Base-by-base conservation (phyloP, 2,797 vertebrate species). In the Labeo calbasu region DNA sequence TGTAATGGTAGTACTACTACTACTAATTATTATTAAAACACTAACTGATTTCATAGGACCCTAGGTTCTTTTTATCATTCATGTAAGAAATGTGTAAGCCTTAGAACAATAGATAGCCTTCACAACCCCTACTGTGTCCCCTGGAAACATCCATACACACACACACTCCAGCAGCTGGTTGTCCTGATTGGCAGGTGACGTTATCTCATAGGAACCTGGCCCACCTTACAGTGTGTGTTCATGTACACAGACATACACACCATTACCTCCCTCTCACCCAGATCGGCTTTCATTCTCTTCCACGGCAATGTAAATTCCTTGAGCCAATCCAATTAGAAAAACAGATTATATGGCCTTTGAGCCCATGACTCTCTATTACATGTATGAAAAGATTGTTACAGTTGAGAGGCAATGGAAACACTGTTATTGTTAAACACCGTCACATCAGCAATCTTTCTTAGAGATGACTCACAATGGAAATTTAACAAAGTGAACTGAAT, bases 241-340 rank as follows among this genome's bases (percentile, higher is more conserved):
- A 84, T 80, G 61, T 1, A 72, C 19, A 36, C 82, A 57, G 46
- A 50, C 86, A 78, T 75, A 77, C 70, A 91, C 79, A 90, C 89
- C 92, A 94, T 92, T 92, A 90, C 43, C 88, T 86, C 91, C 88
- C 77, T 55, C 88, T 77, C 83, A 63, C 70, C 77, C 43, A 78
- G 94, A 94, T 96, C 95, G 75, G 77, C 93, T 97, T 96, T 95
- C 94, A 91, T 63, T 79, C 89, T 48, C 3, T 89, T 89, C 91
- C 92, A 90, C 92, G 77, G 88, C 90, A 89, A 89, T 90, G 86
- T 89, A 82, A 90, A 91, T 90, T 91, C 89, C 90, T 89, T 92
- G 86, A 92, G 92, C 90, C 89, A 81, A 73, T 48, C 91, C 90
- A 93, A 93, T 95, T 94, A 92, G 88, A 89, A 86, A 86, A 88